These are phyloP conservation scores for Gobiocypris rarus DNA, from an alignment of 2,113 vertebrate species.

Conservation along the genomic window DNA sequence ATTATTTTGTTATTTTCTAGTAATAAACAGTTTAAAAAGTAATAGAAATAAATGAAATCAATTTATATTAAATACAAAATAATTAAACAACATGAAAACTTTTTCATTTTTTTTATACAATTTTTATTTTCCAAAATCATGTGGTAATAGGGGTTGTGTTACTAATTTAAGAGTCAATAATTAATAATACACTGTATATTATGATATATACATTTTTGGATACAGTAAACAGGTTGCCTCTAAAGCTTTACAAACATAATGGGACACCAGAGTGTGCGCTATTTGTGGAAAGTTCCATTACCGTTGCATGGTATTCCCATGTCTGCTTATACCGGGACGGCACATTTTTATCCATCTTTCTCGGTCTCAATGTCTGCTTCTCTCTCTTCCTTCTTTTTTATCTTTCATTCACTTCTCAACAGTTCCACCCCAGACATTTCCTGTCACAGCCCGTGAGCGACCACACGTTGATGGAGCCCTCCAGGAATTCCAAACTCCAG, in stretches of 20 bases:
- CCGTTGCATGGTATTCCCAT: slow-evolving; percentile 69
- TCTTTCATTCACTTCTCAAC: slow-evolving; percentile 56
- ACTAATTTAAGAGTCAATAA: neutral
- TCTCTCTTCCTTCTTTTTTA: slow-evolving; percentile 6
- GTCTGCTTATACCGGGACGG: slow-evolving; percentile 63
- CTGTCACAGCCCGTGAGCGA: slow-evolving; percentile 70
- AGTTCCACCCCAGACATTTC: slow-evolving; percentile 71
- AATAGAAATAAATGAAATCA: too few relatives aligned
- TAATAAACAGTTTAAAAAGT: neutral
- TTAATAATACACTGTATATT: neutral
- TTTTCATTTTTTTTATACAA: too few relatives aligned
- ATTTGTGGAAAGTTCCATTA: neutral
- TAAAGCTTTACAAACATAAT: slow-evolving; percentile 60
- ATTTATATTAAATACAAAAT: too few relatives aligned
- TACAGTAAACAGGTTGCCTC: slow-evolving; percentile 43
- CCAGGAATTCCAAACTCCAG: slow-evolving; percentile 74
- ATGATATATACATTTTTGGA: neutral
- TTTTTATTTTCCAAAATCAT: neutral
- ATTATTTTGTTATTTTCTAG: neutral
- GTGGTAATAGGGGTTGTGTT: neutral
- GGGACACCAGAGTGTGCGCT: neutral
- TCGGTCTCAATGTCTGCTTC: slow-evolving; percentile 65
- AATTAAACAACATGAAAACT: too few relatives aligned
- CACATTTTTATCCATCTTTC: slow-evolving; percentile 70
- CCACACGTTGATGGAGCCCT: slow-evolving; percentile 72